Percentiles rank a stretch among this genome's conserved stretches.
Evolutionary conservation across 2,888 invertebrate species (phyloP).

Genomic region (Sinopyrophorus schimmeli): DNA sequence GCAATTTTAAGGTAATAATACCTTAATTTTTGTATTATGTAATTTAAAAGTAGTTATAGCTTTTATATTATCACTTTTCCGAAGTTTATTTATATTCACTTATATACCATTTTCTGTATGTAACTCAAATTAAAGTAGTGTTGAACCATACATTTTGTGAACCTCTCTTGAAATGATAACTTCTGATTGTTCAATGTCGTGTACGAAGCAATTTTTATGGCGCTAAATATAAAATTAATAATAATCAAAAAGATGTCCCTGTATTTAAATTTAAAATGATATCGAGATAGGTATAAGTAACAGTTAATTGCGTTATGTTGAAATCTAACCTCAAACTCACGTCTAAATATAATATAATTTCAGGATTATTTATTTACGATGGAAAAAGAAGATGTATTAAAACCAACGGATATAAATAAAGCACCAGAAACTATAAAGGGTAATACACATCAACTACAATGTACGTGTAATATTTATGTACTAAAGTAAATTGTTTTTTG

Average conservation of each 20-base stretch:
- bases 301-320: too few relatives aligned
- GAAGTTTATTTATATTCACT: background rate
- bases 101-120: slow-evolving; percentile 1
- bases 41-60: too few relatives aligned
- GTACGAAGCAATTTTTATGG: slow-evolving; percentile 35
- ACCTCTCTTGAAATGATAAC: slow-evolving; percentile 21
- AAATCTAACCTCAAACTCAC: too few relatives aligned
- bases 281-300: too few relatives aligned
- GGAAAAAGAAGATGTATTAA: slow-evolving; percentile 29
- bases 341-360: too few relatives aligned
- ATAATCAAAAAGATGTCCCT: too few relatives aligned
- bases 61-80: too few relatives aligned
- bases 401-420: slow-evolving; percentile 38
- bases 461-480: slow-evolving; percentile 3
- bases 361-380: slow-evolving; percentile 12
- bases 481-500: slow-evolving; percentile 21
- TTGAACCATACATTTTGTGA: slow-evolving; percentile 21
- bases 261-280: too few relatives aligned
- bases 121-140: slow-evolving; percentile 5
- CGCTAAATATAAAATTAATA: slow-evolving; percentile 39
- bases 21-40: slow-evolving; percentile 5
- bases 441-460: slow-evolving; percentile 23
- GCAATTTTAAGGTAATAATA: slow-evolving; percentile 22
- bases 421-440: slow-evolving; percentile 42
- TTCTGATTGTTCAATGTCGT: slow-evolving; percentile 12